Evolutionary conservation across 2,113 vertebrate genomes (phyloP).

Genomic region (Cinclus mexicanus): DNA sequence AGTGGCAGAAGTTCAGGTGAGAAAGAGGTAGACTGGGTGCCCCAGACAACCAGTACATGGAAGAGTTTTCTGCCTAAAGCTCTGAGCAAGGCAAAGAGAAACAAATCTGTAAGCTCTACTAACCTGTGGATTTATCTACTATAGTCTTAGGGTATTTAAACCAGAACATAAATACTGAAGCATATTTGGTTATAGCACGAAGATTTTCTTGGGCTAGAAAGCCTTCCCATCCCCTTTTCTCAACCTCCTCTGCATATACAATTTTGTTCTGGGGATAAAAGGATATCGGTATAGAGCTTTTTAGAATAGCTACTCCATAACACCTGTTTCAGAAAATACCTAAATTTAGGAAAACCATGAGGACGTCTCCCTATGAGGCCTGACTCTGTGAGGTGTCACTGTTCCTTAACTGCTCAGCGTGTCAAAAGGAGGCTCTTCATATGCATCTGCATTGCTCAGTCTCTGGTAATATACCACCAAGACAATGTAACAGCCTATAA

Average conservation of each 20-base stretch:
- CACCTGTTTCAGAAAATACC: not conserved
- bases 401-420: constrained; percentile 27
- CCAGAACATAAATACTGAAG: not conserved
- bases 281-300: not conserved
- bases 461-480: constrained; percentile 4
- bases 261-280: not conserved
- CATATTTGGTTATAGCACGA: not conserved
- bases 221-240: not conserved
- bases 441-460: constrained; percentile 7
- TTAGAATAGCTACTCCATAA: not conserved
- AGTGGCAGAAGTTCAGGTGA: not conserved
- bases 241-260: not conserved
- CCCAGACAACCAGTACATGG: not conserved
- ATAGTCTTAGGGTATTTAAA: not conserved
- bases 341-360: constrained; percentile 1
- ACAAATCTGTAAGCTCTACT: not conserved
- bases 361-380: not conserved
- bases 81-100: not conserved
- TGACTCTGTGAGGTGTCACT: not conserved
- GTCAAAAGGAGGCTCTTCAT: not conserved
- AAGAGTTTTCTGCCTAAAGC: not conserved
- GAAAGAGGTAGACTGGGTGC: not conserved
- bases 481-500: not conserved
- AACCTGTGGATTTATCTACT: not conserved
- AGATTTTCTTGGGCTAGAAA: not conserved